Conservation (phyloP, 2,113 vertebrate species). For the Capricornis sumatraensis region DNA sequence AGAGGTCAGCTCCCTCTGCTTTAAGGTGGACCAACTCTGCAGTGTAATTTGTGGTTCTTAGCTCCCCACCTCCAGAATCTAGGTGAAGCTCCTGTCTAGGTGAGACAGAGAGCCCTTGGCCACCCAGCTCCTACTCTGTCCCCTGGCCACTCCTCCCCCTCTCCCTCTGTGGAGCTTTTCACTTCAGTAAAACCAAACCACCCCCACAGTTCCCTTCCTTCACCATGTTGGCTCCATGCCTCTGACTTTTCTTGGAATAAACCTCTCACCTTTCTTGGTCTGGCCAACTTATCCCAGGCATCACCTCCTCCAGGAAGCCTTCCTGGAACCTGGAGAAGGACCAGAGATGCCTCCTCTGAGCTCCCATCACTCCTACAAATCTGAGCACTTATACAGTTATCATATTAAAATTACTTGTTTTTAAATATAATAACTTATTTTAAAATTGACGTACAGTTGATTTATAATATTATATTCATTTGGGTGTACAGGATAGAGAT, state of each 20-base stretch:
- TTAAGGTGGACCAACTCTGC: background rate
- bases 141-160: background rate
- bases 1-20: background rate
- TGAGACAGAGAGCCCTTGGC: background rate
- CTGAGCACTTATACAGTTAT: background rate
- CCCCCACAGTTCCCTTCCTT: background rate
- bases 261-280: background rate
- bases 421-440: background rate
- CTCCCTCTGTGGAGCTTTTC: background rate
- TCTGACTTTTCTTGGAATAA: background rate
- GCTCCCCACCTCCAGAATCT: background rate
- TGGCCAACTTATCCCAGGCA: background rate
- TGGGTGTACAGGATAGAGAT: too few relatives aligned
- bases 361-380: background rate
- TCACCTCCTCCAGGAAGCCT: conserved; percentile 3
- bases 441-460: background rate
- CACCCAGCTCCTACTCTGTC: background rate
- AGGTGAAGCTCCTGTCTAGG: background rate
- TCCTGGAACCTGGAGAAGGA: background rate
- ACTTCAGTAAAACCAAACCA: background rate
- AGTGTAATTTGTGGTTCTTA: background rate
- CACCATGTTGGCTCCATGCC: background rate
- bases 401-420: background rate
- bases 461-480: background rate
- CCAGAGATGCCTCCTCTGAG: background rate